Base-by-base conservation (phyloP, 1,140 invertebrate species). In the Diprion similis region DNA sequence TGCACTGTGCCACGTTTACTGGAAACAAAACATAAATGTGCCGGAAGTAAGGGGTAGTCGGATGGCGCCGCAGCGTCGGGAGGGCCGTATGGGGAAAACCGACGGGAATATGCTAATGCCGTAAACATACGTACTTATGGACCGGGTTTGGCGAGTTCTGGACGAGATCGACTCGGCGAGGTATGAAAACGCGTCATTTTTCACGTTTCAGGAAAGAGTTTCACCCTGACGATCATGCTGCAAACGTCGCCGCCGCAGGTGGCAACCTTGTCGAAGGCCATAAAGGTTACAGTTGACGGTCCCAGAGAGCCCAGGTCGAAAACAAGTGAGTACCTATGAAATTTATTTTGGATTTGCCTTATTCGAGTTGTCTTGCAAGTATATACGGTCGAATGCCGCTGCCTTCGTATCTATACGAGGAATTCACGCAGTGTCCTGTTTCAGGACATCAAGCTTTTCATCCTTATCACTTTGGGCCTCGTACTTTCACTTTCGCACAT, bases 241-340 rank as follows among this genome's bases (percentile, higher is more conserved):
- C 94, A 94, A 72, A 97, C 96, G 18, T 93, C 93, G 66, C 97
- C 98, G 64, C 95, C 96, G 17, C 96, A 99, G 89, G 92, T 99
- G 48, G 94, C 96, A 13, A 97, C 97, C 3, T 96, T 98, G 85
- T 93, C 91, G 72, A 98, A 99, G 85, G 97, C 97, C 48, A 99
- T 99, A 84, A 99, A 99, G 89, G 97, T 99, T 67, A 99, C 98
- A 0, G 98, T 99, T 59, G 98, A 99, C 86, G 98, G 98, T 69
- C 98, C 98, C 0, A 88, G 98, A 79, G 98, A 99, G 85, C 97
- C 98, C 1, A 90, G 98, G 77, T 98, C 96, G 46, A 99, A 99
- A 90, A 95, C 96, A 79, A 92, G 93, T 94, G 89, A 92, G 92
- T 90, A 72, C 51, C 59, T 37, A 68, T 17, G 13, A 65, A 4